Conservation (phyloP, 2,113 vertebrate genomes). For the Ceyx margarethae region DNA sequence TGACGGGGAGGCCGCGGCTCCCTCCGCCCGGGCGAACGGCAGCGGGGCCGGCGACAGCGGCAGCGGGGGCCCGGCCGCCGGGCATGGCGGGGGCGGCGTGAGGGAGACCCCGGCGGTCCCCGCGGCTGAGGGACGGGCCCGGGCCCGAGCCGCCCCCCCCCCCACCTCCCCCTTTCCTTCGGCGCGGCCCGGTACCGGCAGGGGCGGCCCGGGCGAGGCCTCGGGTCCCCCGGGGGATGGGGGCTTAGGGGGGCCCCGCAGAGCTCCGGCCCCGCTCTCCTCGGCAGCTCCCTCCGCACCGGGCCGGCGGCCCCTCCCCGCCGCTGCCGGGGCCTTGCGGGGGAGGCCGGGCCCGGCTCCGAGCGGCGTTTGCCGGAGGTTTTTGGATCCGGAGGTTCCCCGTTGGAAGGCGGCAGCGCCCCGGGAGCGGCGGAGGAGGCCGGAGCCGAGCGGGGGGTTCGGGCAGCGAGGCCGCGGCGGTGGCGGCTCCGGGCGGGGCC, state of each 20-base stretch:
- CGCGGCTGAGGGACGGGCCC: constrained; percentile 11
- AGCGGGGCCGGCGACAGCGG: background rate
- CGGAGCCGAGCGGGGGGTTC: background rate
- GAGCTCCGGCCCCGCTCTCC: background rate
- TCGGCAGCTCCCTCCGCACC: background rate
- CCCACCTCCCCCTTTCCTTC: too few relatives aligned
- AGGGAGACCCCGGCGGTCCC: constrained; percentile 62
- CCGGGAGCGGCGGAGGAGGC: background rate
- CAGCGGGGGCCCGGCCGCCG: background rate
- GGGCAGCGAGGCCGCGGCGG: too few relatives aligned
- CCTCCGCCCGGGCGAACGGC: background rate
- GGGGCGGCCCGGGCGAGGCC: background rate
- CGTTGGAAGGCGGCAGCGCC: background rate
- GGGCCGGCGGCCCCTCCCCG: background rate
- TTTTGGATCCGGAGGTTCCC: background rate
- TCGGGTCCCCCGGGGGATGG: background rate
- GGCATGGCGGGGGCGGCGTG: background rate
- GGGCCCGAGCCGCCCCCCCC: background rate
- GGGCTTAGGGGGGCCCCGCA: background rate
- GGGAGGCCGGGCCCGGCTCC: background rate
- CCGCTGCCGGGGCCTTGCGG: background rate
- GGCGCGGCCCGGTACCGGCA: background rate
- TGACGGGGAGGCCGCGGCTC: background rate
- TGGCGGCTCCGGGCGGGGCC: background rate
- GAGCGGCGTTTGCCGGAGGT: background rate